Conservation (phyloP, 2,113 vertebrate genomes). For the Epinephelus cyanopodus region DNA sequence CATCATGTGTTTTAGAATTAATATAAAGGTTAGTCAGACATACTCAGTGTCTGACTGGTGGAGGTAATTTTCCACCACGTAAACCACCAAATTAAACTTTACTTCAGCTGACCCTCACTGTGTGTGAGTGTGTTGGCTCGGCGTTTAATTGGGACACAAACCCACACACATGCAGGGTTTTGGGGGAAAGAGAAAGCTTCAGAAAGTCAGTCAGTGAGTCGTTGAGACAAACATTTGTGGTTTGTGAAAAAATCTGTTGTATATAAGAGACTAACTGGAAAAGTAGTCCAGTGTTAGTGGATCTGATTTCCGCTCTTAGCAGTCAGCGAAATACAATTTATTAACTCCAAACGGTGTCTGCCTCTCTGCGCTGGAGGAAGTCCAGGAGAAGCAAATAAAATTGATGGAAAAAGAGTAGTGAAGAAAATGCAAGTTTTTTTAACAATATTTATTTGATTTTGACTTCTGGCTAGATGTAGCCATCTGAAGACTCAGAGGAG, state of each 20-base stretch:
- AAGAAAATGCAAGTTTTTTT: background rate
- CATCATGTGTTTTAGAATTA: conserved; percentile 21
- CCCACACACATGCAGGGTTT: background rate
- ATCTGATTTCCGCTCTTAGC: conserved; percentile 49
- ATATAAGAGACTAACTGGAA: conserved; percentile 57
- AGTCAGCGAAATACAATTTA: conserved; percentile 32
- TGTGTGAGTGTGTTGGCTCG: conserved; percentile 29
- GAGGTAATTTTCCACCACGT: conserved; percentile 44
- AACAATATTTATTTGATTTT: background rate
- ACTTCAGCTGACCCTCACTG: conserved; percentile 9
- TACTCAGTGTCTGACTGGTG: background rate
- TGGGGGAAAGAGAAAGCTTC: background rate
- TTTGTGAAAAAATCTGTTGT: conserved; percentile 45
- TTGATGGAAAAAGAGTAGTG: background rate
- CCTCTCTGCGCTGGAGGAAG: background rate
- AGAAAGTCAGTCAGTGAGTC: conserved; percentile 31
- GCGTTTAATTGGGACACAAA: conserved; percentile 24
- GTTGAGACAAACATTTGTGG: conserved; percentile 62
- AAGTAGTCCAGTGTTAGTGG: conserved; percentile 45
- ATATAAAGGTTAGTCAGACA: background rate
- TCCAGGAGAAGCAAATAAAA: background rate
- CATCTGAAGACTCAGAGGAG: background rate
- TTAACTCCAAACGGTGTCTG: conserved; percentile 18
- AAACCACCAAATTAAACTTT: conserved; percentile 45
- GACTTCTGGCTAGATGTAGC: background rate